phyloP scores from a whole-genome alignment of 2,113 vertebrate species.

The Tinamus guttatus region DNA sequence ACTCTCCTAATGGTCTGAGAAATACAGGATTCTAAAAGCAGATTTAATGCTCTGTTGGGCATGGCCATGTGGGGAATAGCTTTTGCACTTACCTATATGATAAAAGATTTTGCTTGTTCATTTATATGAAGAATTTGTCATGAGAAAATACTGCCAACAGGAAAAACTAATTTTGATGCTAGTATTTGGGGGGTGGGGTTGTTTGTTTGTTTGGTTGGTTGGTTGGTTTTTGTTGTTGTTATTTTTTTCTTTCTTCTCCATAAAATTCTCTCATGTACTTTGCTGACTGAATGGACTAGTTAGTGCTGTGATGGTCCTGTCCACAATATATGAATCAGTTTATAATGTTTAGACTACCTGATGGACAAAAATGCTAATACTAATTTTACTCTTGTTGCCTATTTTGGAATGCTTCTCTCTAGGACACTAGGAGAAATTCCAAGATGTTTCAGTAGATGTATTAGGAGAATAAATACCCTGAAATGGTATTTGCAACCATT shows the following conservation, averaged over 20 bases:
- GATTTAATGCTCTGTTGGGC: background rate
- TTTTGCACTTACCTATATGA: background rate
- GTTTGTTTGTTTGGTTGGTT: no score
- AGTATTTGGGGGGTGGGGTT: background rate
- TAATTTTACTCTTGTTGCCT: background rate
- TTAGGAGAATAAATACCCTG: background rate
- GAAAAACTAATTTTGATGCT: background rate
- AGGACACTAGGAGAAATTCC: background rate
- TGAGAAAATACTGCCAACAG: background rate
- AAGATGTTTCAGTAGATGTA: background rate
- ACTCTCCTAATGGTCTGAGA: background rate
- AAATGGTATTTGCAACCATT: background rate
- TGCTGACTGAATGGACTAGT: background rate
- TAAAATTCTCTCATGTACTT: background rate
- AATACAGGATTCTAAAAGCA: background rate
- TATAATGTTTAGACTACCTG: background rate
- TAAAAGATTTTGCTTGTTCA: background rate
- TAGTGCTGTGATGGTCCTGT: background rate
- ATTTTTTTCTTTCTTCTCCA: background rate
- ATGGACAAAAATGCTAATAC: background rate
- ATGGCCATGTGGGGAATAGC: rapidly evolving
- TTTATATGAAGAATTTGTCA: background rate
- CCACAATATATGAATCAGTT: background rate
- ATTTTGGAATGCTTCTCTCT: background rate
- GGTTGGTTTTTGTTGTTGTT: no score